A percentile compares a stretch with the other conserved stretches of the same genome.
Evolutionary conservation across 1,140 invertebrate species (phyloP).

Genomic region (Bombus turneri): DNA sequence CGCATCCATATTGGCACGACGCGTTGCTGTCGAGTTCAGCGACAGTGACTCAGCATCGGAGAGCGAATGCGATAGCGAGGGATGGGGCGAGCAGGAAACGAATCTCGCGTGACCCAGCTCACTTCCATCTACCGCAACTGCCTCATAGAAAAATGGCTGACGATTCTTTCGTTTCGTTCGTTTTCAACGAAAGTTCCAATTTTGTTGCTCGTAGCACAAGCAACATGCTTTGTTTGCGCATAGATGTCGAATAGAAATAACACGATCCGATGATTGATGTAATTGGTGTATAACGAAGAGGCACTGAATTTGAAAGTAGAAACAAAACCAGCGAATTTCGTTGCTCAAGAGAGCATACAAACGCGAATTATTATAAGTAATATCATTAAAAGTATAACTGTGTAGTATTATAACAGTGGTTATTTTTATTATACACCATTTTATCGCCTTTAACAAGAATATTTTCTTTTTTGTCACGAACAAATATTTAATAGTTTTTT

Average conservation of each 20-base stretch:
- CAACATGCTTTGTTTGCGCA: neutral
- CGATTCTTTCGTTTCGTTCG: conserved; percentile 42
- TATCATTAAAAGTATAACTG: conserved; percentile 20
- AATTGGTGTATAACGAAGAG: neutral
- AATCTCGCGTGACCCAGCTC: conserved; percentile 83
- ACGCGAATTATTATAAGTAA: conserved; percentile 16
- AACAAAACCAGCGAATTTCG: neutral
- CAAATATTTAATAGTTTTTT: neutral
- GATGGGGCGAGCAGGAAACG: conserved; percentile 87
- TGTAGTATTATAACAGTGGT: conserved; percentile 2
- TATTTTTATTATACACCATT: conserved; percentile 28
- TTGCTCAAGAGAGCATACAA: neutral
- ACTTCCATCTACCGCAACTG: conserved; percentile 72
- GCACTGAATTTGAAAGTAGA: conserved; percentile 11
- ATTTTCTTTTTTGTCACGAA: neutral
- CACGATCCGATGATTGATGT: neutral
- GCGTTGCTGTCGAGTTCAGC: conserved; percentile 97
- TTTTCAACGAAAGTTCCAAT: conserved; percentile 4
- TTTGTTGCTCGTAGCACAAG: conserved; percentile 25
- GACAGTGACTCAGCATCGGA: conserved; percentile 94
- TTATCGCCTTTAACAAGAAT: conserved; percentile 19
- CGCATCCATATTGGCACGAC: conserved; percentile 95
- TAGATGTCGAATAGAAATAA: neutral
- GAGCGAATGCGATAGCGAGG: conserved; percentile 88
- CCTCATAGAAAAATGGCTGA: conserved; percentile 69